A percentile compares a stretch with the other conserved stretches of the same genome.
Evolutionary conservation across 2,113 vertebrate genomes (phyloP).

Genomic region (Prionailurus bengalensis): DNA sequence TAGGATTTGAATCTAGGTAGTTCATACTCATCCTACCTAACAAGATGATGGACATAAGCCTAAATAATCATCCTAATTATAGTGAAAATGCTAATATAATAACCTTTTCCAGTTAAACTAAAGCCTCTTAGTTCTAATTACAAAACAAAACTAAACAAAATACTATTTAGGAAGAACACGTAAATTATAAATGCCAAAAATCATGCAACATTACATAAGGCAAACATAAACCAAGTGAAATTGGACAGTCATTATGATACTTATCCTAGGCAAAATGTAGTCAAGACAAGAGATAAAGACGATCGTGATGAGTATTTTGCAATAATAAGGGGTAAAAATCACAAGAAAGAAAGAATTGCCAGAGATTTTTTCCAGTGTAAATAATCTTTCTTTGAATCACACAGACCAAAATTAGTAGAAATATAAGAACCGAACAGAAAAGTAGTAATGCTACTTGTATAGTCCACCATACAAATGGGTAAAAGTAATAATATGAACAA

Average conservation of each 20-base stretch:
- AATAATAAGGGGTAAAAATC: not conserved
- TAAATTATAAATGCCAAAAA: slow-evolving; percentile 6
- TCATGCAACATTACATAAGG: not conserved
- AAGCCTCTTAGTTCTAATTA: not conserved
- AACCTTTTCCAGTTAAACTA: slow-evolving; percentile 35
- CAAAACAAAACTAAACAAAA: slow-evolving; percentile 13
- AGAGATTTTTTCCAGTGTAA: not conserved
- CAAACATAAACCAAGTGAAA: not conserved
- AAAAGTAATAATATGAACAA: not conserved
- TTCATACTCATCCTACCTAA: not conserved
- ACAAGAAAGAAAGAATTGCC: not conserved
- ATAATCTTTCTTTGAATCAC: not conserved
- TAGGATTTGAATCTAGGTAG: not conserved
- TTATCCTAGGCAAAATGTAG: not conserved
- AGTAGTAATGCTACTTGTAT: not conserved
- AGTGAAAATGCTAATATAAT: not conserved
- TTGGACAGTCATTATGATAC: not conserved
- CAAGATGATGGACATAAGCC: not conserved
- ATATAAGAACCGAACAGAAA: not conserved
- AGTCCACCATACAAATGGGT: not conserved
- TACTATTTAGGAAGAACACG: not conserved
- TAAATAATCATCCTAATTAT: not conserved
- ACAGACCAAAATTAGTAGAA: slow-evolving; percentile 30
- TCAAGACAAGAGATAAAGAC: not conserved
- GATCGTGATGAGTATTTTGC: not conserved